A percentile compares a stretch with the other conserved stretches of the same genome.
phyloP scores from a whole-genome alignment of 2,797 vertebrate species.

The Molossus alvarezi region DNA sequence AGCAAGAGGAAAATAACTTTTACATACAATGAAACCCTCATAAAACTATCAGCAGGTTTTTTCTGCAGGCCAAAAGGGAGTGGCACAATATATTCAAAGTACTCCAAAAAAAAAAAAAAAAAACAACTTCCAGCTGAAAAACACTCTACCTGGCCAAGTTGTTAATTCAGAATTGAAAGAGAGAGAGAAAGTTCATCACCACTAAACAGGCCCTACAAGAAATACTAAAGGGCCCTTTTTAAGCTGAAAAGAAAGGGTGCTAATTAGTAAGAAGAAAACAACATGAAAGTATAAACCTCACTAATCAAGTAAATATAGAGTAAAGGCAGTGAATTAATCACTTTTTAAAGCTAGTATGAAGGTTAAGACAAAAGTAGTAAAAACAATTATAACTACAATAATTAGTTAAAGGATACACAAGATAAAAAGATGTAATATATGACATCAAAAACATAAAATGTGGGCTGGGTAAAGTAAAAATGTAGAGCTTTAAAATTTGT shows the following conservation, averaged over 20 bases:
- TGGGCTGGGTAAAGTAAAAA: not conserved
- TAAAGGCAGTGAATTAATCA: not conserved
- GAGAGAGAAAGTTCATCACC: not conserved
- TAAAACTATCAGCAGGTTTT: not conserved
- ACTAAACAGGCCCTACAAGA: not conserved
- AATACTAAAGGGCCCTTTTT: not conserved
- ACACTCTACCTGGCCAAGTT: not conserved
- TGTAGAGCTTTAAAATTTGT: not conserved
- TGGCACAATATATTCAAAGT: not conserved
- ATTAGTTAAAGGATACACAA: conserved; percentile 3
- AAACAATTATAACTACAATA: not conserved
- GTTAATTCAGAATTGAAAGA: not conserved
- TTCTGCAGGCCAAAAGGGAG: not conserved
- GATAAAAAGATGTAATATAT: not conserved
- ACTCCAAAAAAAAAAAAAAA: not conserved
- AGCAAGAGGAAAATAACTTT: not conserved
- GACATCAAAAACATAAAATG: not conserved
- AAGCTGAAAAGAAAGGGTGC: not conserved
- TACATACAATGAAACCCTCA: not conserved
- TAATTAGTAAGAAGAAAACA: not conserved
- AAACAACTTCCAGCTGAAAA: not conserved
- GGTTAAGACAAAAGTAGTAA: not conserved
- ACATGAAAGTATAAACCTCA: not conserved
- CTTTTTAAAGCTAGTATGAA: not conserved
- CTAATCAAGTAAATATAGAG: not conserved